phyloP scores from a whole-genome alignment of 2,888 invertebrate genomes.

The Nomada goodeniana region DNA sequence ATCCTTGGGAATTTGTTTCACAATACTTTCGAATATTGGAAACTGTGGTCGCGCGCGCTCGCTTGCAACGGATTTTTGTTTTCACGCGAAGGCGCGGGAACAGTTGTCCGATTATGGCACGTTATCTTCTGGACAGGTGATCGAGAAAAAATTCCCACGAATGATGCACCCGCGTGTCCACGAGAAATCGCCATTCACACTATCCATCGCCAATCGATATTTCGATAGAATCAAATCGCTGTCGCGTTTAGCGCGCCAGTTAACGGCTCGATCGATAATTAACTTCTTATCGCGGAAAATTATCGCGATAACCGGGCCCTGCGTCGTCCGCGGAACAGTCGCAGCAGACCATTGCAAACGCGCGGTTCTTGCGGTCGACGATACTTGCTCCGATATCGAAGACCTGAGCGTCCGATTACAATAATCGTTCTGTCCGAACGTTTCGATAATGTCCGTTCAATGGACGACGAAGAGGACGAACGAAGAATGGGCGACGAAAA shows the following conservation, averaged over 20 bases:
- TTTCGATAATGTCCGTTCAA: no score
- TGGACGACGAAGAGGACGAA: not conserved
- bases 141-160: no score
- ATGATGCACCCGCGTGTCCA: no score
- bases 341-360: constrained; percentile 5
- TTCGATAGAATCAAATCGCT: not conserved
- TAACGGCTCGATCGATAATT: constrained; percentile 54
- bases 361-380: not conserved
- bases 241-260: constrained; percentile 21
- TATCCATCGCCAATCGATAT: not conserved
- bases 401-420: no score
- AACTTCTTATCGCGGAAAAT: constrained; percentile 54
- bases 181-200: not conserved
- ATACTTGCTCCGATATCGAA: constrained; percentile 1
- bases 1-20: no score
- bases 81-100: no score
- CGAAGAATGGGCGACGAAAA: not conserved
- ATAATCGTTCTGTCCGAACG: no score
- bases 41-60: no score
- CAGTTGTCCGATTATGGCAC: no score
- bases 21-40: no score
- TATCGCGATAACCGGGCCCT: constrained; percentile 36
- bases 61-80: no score
- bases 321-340: constrained; percentile 13
- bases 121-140: no score